A percentile compares a stretch with the other conserved stretches of the same genome.
Conservation (phyloP, 2,797 vertebrate species). For the Salmo trutta region DNA sequence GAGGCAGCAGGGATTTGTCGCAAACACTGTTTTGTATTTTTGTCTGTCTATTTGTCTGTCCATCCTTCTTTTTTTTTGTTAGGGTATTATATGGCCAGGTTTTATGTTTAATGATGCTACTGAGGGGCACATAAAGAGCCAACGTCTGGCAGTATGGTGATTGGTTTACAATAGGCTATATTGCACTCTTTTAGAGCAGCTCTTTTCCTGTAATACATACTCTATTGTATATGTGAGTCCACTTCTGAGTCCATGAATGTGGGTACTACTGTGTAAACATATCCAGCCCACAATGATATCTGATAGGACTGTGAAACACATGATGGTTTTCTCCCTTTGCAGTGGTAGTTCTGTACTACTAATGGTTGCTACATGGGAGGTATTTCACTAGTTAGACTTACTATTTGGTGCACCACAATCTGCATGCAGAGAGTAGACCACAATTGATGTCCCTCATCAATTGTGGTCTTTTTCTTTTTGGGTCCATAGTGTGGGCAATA, state of each 20-base stretch:
- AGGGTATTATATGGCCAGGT: neutral
- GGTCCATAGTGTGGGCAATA: conserved; percentile 24
- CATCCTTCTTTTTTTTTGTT: no score
- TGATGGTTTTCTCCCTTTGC: conserved; percentile 53
- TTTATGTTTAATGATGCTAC: neutral
- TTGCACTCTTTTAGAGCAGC: neutral
- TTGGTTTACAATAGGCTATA: neutral
- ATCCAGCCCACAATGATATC: conserved; percentile 44
- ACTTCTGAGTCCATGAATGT: conserved; percentile 35
- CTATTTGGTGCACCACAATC: conserved; percentile 58
- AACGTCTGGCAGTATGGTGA: neutral
- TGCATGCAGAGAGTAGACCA: conserved; percentile 16
- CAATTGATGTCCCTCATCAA: conserved; percentile 52
- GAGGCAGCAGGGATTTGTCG: neutral
- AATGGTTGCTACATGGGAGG: conserved; percentile 54
- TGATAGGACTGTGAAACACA: conserved; percentile 56
- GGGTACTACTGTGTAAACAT: conserved; percentile 45
- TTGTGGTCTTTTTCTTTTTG: conserved; percentile 49
- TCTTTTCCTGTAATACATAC: conserved; percentile 17
- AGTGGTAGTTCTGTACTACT: conserved; percentile 46
- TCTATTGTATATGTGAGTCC: conserved; percentile 18
- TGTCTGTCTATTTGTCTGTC: neutral
- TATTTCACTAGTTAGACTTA: conserved; percentile 44
- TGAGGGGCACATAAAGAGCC: neutral
- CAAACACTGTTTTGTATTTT: neutral